Evolutionary conservation across 2,888 invertebrate genomes (phyloP).

Genomic region (Drosophila setosimentum): DNA sequence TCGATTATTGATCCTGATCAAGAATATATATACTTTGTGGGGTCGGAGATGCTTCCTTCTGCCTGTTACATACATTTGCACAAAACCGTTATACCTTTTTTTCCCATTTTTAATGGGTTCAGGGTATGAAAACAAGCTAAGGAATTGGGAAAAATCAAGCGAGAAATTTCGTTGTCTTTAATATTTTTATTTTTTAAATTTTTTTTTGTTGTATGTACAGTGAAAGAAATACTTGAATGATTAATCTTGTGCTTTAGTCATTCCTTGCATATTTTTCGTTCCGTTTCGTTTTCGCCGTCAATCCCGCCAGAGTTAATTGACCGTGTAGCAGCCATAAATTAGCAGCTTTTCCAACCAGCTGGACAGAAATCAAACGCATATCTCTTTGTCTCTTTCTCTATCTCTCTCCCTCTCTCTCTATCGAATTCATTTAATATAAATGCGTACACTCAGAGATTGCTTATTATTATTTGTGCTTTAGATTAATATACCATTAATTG

Average conservation of each 20-base stretch:
- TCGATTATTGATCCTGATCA: no score
- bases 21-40: no score
- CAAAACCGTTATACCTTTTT: no score
- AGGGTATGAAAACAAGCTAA: conserved; percentile 11
- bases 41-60: no score
- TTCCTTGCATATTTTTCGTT: conserved; percentile 20
- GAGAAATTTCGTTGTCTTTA: conserved; percentile 27
- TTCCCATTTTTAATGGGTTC: no score
- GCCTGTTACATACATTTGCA: no score
- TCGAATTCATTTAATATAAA: background rate
- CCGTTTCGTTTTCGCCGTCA: conserved; percentile 9
- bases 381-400: background rate
- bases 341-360: conserved; percentile 38
- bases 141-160: conserved; percentile 23
- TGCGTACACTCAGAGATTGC: background rate
- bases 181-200: background rate
- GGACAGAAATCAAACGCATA: background rate
- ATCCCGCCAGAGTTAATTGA: conserved; percentile 45
- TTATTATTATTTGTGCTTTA: background rate
- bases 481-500: background rate
- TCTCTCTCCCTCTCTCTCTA: background rate
- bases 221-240: conserved; percentile 41
- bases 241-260: conserved; percentile 62
- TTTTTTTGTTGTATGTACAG: conserved; percentile 8
- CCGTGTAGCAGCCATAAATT: conserved; percentile 53